Base-by-base conservation (phyloP, 2,888 invertebrate genomes). In the Acanthosepion pharaonis region DNA sequence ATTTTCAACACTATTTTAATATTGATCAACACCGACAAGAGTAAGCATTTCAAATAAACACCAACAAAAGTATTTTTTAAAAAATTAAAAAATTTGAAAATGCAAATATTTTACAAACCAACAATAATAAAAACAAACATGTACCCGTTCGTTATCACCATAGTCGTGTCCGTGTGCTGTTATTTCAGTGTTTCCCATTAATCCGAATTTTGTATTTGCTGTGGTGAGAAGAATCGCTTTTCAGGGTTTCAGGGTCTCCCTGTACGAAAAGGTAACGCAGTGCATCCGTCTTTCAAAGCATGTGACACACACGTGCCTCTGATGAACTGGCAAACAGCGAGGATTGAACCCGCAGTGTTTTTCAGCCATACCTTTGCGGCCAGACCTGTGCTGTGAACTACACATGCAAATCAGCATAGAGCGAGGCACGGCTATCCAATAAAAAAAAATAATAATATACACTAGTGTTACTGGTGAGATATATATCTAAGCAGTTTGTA, bases 271-370 rank as follows among this genome's bases (percentile, higher is more conserved):
- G n/a, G 78, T 78, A 9, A n/a, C 9, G 78, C n/a, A 78, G 78
- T 78, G n/a, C 78, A 78, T 78, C 78, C 78, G 78, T 78, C n/a
- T 78, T 78, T n/a, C n/a, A n/a, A n/a, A n/a, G 28, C 78, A 78
- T n/a, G 78, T 78, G 28, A n/a, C 78, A n/a, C 11, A 78, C 78
- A 78, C 3, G 78, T 78, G 28, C 78, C 28, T 9, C 8, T 78
- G 78, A 78, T 8, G 78, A 78, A 78, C n/a, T n/a, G n/a, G 78
- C 15, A 15, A 18, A 18, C 25, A 2, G n/a, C n/a, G n/a, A n/a
- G n/a, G n/a, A 78, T 78, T 78, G 78, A 78, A 78, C 78, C 78
- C n/a, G 78, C 78, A 15, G n/a, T 28, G n/a, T 28, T 1, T 78
- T 78, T 78, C n/a, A 78, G 78, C 78, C 78, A 78, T 78, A 28